A percentile compares a stretch with the other conserved stretches of the same genome.
Conservation (phyloP, 2,113 vertebrate species). For the Hemichromis elongatus region DNA sequence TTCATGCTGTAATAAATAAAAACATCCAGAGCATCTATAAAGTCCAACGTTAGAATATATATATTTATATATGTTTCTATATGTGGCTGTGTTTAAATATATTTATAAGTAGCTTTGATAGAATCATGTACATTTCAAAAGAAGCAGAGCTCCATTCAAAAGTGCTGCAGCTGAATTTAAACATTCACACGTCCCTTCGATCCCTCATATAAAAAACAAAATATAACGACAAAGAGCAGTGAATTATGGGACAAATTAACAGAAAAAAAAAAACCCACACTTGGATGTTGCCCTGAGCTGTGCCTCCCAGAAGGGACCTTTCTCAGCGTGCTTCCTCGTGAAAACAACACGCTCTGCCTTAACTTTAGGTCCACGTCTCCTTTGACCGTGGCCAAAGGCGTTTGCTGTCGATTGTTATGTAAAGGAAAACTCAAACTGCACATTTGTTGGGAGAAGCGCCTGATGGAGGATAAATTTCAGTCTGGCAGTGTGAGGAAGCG, state of each 20-base stretch:
- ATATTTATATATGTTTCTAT: conserved; percentile 8
- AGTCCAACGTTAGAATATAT: conserved; percentile 26
- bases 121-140: not conserved
- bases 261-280: not conserved
- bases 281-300: not conserved
- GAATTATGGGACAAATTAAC: not conserved
- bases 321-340: not conserved
- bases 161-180: not conserved
- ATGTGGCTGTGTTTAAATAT: conserved; percentile 31
- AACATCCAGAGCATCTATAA: conserved; percentile 39
- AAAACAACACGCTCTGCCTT: not conserved
- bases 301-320: not conserved
- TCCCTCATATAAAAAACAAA: rapidly evolving
- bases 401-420: not conserved
- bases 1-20: conserved; percentile 66
- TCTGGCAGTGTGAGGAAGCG: not conserved
- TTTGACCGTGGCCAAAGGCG: not conserved
- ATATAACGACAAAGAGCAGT: not conserved
- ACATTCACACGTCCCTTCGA: not conserved
- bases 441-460: not conserved
- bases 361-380: not conserved
- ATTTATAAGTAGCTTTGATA: not conserved
- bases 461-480: not conserved
- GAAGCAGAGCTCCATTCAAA: not conserved
- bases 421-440: not conserved